Evolutionary conservation across 1,140 invertebrate genomes (phyloP).

Genomic region (Notospermus geniculatus): DNA sequence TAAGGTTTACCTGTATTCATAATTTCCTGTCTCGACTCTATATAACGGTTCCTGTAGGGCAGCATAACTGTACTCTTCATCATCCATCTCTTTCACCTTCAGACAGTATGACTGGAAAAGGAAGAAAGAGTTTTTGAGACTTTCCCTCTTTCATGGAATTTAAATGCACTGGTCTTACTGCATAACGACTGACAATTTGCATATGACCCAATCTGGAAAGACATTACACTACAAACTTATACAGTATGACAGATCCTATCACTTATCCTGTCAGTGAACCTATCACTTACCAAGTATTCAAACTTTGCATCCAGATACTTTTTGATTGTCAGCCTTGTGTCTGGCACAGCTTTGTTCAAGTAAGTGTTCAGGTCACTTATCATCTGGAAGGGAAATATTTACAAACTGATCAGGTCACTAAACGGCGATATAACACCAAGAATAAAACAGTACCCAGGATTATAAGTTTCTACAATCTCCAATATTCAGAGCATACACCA

Average conservation of each 20-base stretch:
- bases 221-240: too few species aligned
- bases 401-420: conserved; percentile 14
- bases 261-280: background rate
- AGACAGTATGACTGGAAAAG: conserved; percentile 81
- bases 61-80: conserved; percentile 90
- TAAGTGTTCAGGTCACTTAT: conserved; percentile 92
- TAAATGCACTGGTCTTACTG: too few species aligned
- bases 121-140: too few species aligned
- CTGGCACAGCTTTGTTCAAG: conserved; percentile 94
- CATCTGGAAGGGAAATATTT: conserved; percentile 67
- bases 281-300: conserved; percentile 80
- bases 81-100: conserved; percentile 94
- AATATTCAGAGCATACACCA: too few species aligned
- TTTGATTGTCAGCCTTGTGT: conserved; percentile 93
- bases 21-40: conserved; percentile 97
- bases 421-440: background rate
- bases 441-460: background rate
- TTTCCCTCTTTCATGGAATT: too few species aligned
- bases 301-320: conserved; percentile 97
- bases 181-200: too few species aligned
- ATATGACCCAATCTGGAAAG: too few species aligned
- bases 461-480: conserved; percentile 7
- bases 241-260: too few species aligned
- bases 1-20: conserved; percentile 81
- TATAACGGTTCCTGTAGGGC: conserved; percentile 95